Evolutionary conservation across 2,113 vertebrate species (phyloP), one percentile per base, ranked within the genome.

Genomic region (Lates calcarifer): DNA sequence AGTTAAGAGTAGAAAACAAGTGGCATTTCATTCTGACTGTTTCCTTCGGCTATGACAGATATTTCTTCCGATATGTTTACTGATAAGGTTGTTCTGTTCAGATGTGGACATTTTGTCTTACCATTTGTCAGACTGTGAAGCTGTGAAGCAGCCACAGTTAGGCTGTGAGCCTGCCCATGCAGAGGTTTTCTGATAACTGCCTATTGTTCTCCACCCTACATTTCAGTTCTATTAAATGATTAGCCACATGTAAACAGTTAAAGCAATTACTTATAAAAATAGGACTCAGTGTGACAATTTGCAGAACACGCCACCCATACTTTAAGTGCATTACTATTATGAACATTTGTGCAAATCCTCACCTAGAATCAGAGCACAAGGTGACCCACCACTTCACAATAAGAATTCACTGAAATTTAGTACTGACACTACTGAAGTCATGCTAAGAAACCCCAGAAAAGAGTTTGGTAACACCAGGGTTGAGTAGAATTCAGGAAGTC

Each of bases 361-460:
- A 81, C 58, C 55, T 66, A 66, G 29, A 87, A 76, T 69, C 68
- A 56, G 45, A 85, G 63, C 56, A 84, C 66, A 61, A 65, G 62
- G 31, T 9, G 0, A 74, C 71, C 22, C n/a, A 82, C 71, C 68
- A 86, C 62, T 39, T 7, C 15, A 91, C 79, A 61, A 60, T 7
- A 57, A 78, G 41, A 77, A 81, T 39, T 57, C 77, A 92, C 82
- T 67, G 29, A 79, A 75, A 62, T 26, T 49, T 31, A 76, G 33
- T 1, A 82, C 77, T 8, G 68, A 87, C 71, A 37, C 60, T 61
- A 85, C 58, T 37, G 29, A 83, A 76, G 28, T 57, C 87, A 90
- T 89, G 82, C 90, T 24, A 41, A 74, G 71, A 70, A 51, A 60
- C 37, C 55, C 41, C 68, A n/a, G 35, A 76, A 33, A 45, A 11